A percentile compares a stretch with the other conserved stretches of the same genome.
These are phyloP conservation scores for Caerostris darwini DNA, from an alignment of 1,140 invertebrate species.

Conservation along the genomic window DNA sequence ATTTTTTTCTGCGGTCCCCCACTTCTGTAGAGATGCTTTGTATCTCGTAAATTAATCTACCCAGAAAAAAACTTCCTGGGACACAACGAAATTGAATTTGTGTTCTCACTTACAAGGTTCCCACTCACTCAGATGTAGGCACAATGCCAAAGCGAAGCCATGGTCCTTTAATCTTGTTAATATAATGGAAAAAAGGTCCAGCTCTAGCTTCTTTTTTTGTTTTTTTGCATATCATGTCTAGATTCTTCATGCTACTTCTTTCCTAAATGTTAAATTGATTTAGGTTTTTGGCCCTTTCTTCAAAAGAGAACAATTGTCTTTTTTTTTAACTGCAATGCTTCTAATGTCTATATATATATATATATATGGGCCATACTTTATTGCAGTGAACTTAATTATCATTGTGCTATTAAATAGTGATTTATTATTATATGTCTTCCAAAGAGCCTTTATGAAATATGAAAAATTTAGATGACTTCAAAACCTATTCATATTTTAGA, in stretches of 20 bases:
- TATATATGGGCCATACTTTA: too few species aligned
- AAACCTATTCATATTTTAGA: background rate
- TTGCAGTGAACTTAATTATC: too few species aligned
- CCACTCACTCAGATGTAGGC: constrained; percentile 2
- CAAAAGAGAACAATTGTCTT: background rate
- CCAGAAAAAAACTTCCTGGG: too few species aligned
- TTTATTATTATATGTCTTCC: too few species aligned
- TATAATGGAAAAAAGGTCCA: constrained; percentile 50
- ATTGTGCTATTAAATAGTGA: too few species aligned
- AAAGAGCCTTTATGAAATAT: background rate
- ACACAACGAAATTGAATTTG: background rate
- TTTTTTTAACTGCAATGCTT: background rate
- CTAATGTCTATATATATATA: background rate
- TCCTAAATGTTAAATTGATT: constrained; percentile 57
- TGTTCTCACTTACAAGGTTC: constrained; percentile 33
- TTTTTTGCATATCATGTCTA: constrained; percentile 46
- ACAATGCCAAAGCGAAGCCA: constrained; percentile 34
- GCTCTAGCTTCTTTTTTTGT: background rate
- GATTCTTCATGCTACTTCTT: background rate
- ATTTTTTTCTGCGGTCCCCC: too few species aligned
- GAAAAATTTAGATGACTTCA: background rate
- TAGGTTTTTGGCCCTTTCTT: background rate
- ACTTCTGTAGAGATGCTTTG: background rate
- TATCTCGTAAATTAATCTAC: background rate
- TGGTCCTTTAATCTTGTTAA: constrained; percentile 56